A percentile compares a stretch with the other conserved stretches of the same genome.
Conservation (phyloP, 2,113 vertebrate genomes). For the Glaucidium brasilianum region DNA sequence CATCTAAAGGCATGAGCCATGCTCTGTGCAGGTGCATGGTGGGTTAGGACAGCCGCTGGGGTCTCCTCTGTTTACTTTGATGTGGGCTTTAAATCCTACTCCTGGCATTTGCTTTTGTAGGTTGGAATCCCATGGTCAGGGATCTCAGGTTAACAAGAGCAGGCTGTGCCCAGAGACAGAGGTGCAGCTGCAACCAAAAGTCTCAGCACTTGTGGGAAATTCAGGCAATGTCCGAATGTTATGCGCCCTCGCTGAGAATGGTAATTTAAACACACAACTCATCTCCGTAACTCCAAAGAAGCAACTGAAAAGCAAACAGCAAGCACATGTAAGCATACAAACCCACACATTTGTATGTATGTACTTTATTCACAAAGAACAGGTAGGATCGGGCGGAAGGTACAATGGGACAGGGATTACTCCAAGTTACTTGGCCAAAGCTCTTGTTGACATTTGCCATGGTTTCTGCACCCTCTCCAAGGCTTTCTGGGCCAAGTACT, state of each 20-base stretch:
- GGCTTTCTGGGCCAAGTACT: background rate
- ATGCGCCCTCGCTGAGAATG: background rate
- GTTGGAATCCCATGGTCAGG: background rate
- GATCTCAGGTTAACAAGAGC: background rate
- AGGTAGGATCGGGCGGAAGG: fast-evolving
- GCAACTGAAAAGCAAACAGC: background rate
- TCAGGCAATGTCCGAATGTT: background rate
- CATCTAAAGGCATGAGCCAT: background rate
- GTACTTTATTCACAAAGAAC: background rate
- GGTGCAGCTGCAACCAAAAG: background rate
- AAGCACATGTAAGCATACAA: background rate
- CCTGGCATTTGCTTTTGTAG: background rate
- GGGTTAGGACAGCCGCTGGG: background rate
- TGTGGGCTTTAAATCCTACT: background rate
- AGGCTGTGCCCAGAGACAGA: background rate
- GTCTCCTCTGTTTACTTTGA: background rate
- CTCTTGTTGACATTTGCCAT: background rate
- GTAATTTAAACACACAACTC: background rate
- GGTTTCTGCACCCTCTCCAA: background rate
- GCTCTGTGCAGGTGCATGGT: background rate
- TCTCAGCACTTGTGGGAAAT: background rate
- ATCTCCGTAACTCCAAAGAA: background rate
- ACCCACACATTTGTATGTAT: fast-evolving
- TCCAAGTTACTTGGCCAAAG: background rate
- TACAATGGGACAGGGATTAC: background rate